phyloP scores from a whole-genome alignment of 1,140 invertebrate species.

The Caenorhabditis tropicalis region DNA sequence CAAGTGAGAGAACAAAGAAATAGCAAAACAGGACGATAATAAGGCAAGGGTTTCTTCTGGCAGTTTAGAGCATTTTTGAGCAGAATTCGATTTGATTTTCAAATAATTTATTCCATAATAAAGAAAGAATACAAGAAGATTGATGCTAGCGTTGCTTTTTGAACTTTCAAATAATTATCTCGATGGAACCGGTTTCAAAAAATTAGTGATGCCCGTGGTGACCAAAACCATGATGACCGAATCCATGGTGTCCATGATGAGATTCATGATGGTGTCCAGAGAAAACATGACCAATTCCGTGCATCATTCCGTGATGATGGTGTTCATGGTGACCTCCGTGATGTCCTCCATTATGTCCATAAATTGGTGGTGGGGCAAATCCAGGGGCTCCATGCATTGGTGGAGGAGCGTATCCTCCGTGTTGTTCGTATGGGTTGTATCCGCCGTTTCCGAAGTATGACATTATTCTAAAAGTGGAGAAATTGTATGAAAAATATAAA shows the following conservation, averaged over 20 bases:
- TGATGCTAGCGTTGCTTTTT: too few species aligned
- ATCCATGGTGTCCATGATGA: neutral
- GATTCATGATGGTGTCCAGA: neutral
- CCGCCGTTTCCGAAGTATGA: constrained; percentile 11
- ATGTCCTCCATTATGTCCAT: neutral
- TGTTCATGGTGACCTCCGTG: neutral
- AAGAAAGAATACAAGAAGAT: too few species aligned
- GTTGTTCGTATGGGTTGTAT: neutral
- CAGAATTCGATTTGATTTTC: too few species aligned
- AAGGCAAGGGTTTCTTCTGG: too few species aligned
- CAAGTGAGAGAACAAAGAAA: too few species aligned
- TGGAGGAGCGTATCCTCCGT: neutral
- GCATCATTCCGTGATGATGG: neutral
- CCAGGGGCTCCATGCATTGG: neutral
- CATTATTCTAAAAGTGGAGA: neutral
- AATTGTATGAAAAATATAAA: neutral
- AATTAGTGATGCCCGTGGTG: constrained; percentile 16
- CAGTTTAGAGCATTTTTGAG: too few species aligned
- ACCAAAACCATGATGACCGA: neutral
- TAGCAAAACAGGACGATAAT: too few species aligned
- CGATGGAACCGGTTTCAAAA: too few species aligned
- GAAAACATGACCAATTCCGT: neutral
- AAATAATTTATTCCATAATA: too few species aligned
- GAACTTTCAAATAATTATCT: too few species aligned
- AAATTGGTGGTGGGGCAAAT: neutral